Evolutionary conservation across 2,888 invertebrate species (phyloP).

Genomic region (Crioceris asparagi): DNA sequence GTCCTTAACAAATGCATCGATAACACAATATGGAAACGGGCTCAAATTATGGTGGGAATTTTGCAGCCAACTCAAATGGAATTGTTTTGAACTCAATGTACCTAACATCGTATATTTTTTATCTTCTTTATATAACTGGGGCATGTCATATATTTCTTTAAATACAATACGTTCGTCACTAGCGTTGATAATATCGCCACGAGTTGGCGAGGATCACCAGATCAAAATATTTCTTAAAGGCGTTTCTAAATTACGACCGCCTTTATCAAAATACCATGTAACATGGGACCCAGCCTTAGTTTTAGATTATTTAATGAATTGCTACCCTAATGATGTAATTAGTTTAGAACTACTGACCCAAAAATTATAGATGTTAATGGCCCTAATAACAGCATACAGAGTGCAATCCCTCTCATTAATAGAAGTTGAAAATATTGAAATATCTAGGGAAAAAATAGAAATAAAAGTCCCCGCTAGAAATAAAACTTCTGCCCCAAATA

Average conservation of each 20-base stretch:
- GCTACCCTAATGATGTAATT: background rate
- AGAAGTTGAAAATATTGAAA: conserved; percentile 6
- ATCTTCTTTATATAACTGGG: background rate
- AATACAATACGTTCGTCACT: background rate
- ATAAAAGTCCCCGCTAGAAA: conserved; percentile 9
- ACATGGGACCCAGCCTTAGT: conserved; percentile 8
- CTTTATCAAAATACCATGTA: conserved; percentile 6
- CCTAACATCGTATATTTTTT: background rate
- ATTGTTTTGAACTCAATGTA: background rate
- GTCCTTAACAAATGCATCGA: conserved; percentile 18
- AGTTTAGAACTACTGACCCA: too few species aligned
- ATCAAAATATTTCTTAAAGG: conserved; percentile 9
- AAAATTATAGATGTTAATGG: conserved; percentile 9
- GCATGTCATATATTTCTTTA: background rate
- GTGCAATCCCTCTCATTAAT: conserved; percentile 10
- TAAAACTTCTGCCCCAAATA: conserved; percentile 10
- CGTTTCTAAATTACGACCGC: conserved; percentile 5
- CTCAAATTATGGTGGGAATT: conserved; percentile 21
- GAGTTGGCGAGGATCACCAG: background rate
- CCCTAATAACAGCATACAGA: conserved; percentile 9
- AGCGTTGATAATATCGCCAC: background rate
- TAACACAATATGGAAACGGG: conserved; percentile 20
- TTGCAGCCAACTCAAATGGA: conserved; percentile 6
- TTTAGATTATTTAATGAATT: conserved; percentile 1
- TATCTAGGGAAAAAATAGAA: conserved; percentile 2